Conservation (phyloP, 2,888 invertebrate genomes). For the Hirudinaria manillensis region DNA sequence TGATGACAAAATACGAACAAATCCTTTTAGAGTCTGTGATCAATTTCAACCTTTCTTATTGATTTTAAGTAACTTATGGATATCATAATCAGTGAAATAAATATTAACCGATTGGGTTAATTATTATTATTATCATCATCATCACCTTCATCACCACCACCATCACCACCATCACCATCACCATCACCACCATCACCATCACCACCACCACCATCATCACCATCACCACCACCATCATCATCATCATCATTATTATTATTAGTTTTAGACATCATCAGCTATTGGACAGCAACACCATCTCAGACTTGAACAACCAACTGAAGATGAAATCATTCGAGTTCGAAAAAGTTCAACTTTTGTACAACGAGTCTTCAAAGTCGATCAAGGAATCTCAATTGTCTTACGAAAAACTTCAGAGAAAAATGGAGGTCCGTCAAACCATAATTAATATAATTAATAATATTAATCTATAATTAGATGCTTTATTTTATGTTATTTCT, state of each 20-base stretch:
- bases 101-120: too few species aligned
- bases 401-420: constrained; percentile 52
- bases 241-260: neutral
- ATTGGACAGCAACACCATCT: constrained; percentile 44
- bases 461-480: neutral
- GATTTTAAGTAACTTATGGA: neutral
- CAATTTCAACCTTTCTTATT: neutral
- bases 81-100: too few species aligned
- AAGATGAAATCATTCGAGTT: constrained; percentile 52
- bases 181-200: too few species aligned
- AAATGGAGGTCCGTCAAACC: constrained; percentile 46
- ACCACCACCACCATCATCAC: too few species aligned
- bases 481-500: neutral
- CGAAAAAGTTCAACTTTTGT: constrained; percentile 49
- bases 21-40: constrained; percentile 46
- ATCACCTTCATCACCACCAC: too few species aligned
- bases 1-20: constrained; percentile 47
- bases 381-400: constrained; percentile 50
- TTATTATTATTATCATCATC: too few species aligned
- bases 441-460: neutral
- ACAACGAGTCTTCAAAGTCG: constrained; percentile 50
- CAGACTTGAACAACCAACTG: constrained; percentile 50
- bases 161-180: too few species aligned
- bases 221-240: too few species aligned
- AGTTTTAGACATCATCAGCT: constrained; percentile 49